Evolutionary conservation across 2,113 vertebrate genomes (phyloP).

Genomic region (Abramis brama): DNA sequence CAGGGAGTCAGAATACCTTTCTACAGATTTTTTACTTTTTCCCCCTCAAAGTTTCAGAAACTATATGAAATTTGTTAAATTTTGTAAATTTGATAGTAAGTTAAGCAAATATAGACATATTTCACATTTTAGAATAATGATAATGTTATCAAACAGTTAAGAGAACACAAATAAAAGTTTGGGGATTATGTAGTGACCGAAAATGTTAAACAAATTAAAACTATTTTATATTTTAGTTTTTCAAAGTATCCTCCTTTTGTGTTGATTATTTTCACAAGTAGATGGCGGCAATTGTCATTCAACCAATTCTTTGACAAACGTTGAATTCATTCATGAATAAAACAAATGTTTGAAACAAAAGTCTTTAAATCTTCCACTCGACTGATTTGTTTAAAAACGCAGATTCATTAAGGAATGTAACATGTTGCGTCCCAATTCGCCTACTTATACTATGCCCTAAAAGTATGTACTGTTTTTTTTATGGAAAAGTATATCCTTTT

Average conservation of each 20-base stretch:
- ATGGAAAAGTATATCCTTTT: too few species aligned
- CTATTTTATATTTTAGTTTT: background rate
- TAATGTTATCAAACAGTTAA: background rate
- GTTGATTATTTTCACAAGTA: background rate
- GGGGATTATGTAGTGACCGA: background rate
- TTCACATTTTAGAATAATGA: background rate
- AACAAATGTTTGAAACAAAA: background rate
- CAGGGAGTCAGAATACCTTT: background rate
- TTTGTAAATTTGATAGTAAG: background rate
- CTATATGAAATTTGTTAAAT: background rate
- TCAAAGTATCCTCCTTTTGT: background rate
- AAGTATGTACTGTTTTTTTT: too few species aligned
- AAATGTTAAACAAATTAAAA: background rate
- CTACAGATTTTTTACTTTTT: background rate
- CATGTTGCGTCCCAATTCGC: background rate
- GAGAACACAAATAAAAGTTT: background rate
- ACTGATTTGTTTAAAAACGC: background rate
- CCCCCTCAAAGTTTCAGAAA: background rate
- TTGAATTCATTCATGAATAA: too few species aligned
- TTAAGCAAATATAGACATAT: background rate
- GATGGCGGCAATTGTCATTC: background rate
- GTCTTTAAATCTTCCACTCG: background rate
- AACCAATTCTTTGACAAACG: too few species aligned
- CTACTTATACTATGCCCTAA: too few species aligned
- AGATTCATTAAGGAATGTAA: background rate